Base-by-base conservation (phyloP, 1,140 invertebrate species). In the Drepana arcuata region DNA sequence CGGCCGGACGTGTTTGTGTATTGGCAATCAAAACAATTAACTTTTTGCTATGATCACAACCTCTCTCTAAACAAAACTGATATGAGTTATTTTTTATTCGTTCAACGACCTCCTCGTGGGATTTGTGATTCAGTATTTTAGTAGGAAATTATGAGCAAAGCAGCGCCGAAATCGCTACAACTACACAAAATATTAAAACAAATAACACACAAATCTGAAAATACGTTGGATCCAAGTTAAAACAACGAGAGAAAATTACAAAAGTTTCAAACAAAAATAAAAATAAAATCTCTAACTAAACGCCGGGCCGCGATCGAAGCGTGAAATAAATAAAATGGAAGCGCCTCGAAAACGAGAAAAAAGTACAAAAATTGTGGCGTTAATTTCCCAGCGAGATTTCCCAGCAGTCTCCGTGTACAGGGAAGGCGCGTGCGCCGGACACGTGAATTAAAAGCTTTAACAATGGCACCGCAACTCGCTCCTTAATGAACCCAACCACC, bases 381-480 rank as follows among this genome's bases (percentile, higher is more conserved):
- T 75, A 78, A 78, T 81, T 78, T 81, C 71, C 73, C 66, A 74
- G 57, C 63, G 73, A 77, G 73, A 78, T 81, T 81, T 78, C 69
- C 71, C 68, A 68, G 61, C 68, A 74, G 68, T 70, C 58, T 59
- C 48, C 44, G 52, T 52, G 53, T 55, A 44, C 46, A 45, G 38
- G 40, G 41, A 53, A 47, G 66, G 58, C 68, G 73, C 73, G 73
- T 81, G 77, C 64, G 61, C 48, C 56, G 73, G 77, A 81, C 73
- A 81, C 72, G 67, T 78, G 73, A 78, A 81, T 81, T 81, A 81
- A 81, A 77, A 81, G 69, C 69, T 70, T 70, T 77, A 71, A 81
- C 73, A 81, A 79, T 77, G 70, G 45, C 58, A 62, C 60, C 59
- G 66, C 67, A 54, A 59, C 56, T 35, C 48, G 59, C 58, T 71